Evolutionary conservation across 2,113 vertebrate genomes (phyloP).

Genomic region (Seriola dumerili): DNA sequence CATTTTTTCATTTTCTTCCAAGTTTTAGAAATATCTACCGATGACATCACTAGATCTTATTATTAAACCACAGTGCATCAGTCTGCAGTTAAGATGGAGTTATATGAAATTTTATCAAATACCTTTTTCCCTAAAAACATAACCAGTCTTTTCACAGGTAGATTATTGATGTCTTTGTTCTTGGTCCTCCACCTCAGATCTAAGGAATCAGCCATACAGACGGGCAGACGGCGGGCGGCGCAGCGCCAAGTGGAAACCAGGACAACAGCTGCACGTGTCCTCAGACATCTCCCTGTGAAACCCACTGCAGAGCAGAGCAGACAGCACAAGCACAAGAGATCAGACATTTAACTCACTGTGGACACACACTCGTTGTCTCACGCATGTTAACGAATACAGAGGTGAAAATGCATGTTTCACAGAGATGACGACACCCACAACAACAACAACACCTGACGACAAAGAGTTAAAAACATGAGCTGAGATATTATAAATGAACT

Average conservation of each 20-base stretch:
- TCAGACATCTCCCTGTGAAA: constrained; percentile 90
- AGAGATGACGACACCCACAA: neutral
- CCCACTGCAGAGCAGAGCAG: neutral
- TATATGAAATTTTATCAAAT: too few species aligned
- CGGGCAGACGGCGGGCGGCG: constrained; percentile 87
- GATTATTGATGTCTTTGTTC: neutral
- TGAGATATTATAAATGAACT: neutral
- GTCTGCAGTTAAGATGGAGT: too few species aligned
- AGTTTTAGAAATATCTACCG: too few species aligned
- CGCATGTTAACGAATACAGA: constrained; percentile 25
- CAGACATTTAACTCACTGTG: neutral
- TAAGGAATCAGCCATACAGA: constrained; percentile 94
- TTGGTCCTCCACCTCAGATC: constrained; percentile 77
- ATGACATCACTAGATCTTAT: too few species aligned
- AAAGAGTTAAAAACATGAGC: neutral
- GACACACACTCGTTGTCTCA: fast-evolving
- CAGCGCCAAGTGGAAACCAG: constrained; percentile 88
- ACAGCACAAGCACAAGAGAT: neutral
- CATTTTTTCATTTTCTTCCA: too few species aligned
- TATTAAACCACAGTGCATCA: too few species aligned
- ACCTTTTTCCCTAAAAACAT: too few species aligned
- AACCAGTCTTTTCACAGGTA: neutral
- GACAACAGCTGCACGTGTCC: constrained; percentile 87
- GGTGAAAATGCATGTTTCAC: constrained; percentile 9
- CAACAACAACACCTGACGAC: neutral